Evolutionary conservation across 2,888 invertebrate species (phyloP).

Genomic region (Argyra leucocephala): DNA sequence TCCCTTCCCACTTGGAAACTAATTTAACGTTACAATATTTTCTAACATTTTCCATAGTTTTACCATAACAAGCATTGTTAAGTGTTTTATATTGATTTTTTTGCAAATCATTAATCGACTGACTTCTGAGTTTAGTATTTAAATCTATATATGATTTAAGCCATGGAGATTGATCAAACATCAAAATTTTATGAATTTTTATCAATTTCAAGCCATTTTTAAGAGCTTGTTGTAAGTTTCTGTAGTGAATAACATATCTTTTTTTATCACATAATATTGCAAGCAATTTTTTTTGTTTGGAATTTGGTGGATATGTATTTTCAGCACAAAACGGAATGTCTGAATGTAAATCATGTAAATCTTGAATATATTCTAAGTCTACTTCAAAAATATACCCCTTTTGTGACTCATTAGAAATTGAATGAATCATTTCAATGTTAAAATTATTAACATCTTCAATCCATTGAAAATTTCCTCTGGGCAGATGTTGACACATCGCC

Average conservation of each 20-base stretch:
- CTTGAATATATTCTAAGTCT: conserved; percentile 22
- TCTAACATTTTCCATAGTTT: background rate
- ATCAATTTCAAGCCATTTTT: conserved; percentile 21
- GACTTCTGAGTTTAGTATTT: conserved; percentile 31
- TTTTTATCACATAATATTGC: conserved; percentile 26
- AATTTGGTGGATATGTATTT: conserved; percentile 10
- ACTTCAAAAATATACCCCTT: conserved; percentile 29
- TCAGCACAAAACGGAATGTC: conserved; percentile 30
- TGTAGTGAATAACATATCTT: conserved; percentile 34
- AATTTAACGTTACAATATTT: conserved; percentile 36
- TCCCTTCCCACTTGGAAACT: conserved; percentile 33
- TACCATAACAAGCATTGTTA: conserved; percentile 27
- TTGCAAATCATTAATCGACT: conserved; percentile 32
- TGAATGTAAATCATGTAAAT: conserved; percentile 28
- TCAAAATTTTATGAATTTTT: conserved; percentile 27
- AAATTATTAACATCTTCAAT: background rate
- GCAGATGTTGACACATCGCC: conserved; percentile 13
- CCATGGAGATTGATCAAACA: conserved; percentile 33
- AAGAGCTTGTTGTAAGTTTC: conserved; percentile 26
- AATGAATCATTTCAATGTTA: background rate
- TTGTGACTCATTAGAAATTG: conserved; percentile 11
- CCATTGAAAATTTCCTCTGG: conserved; percentile 9
- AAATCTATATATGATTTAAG: conserved; percentile 25
- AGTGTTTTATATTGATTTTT: conserved; percentile 34
- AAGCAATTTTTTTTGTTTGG: conserved; percentile 26